Conservation (phyloP, 2,113 vertebrate genomes). For the Melospiza melodia region DNA sequence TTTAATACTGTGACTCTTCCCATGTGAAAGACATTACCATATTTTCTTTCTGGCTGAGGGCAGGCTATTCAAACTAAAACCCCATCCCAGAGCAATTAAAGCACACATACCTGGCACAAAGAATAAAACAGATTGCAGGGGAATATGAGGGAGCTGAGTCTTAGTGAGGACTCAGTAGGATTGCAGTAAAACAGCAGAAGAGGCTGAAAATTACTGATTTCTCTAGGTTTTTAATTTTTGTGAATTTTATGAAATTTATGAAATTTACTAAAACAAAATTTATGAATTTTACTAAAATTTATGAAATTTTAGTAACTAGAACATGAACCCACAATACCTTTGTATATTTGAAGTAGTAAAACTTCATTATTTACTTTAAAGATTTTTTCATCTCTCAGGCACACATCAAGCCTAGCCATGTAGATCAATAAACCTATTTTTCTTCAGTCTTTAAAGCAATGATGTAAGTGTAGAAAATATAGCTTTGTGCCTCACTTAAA, state of each 20-base stretch:
- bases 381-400: background rate
- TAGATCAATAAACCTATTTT: background rate
- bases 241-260: too few relatives aligned
- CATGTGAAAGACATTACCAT: background rate
- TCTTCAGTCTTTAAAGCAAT: background rate
- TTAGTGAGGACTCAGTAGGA: background rate
- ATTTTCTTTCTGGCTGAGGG: background rate
- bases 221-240: background rate
- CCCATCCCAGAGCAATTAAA: background rate
- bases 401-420: background rate
- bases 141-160: background rate
- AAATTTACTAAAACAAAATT: too few relatives aligned
- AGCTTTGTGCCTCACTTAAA: background rate
- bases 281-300: background rate
- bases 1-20: background rate
- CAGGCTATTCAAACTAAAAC: background rate
- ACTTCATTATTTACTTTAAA: background rate
- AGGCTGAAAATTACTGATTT: background rate
- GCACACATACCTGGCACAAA: background rate
- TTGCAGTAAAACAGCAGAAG: background rate
- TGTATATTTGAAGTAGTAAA: background rate
- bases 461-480: rapidly evolving
- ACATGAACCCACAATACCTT: background rate
- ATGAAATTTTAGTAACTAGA: background rate
- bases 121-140: background rate